Conservation (phyloP, 2,888 invertebrate species). For the Dryocosmus kuriphilus region DNA sequence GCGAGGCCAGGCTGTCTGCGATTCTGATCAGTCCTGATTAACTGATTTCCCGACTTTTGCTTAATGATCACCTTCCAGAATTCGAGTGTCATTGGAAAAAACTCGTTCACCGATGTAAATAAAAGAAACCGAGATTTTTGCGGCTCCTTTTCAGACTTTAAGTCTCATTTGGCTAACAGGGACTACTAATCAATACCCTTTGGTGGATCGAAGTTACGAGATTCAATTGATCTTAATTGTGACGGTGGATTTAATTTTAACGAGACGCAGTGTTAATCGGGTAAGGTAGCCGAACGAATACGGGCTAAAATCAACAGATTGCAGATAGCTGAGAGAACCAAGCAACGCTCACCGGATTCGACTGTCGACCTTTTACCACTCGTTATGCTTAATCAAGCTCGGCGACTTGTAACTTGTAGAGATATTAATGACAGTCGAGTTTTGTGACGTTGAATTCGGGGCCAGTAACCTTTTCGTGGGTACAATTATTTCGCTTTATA, state of each 20-base stretch:
- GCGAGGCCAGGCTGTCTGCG: slow-evolving; percentile 10
- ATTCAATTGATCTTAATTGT: slow-evolving; percentile 29
- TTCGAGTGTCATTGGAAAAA: slow-evolving; percentile 29
- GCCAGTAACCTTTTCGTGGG: background rate
- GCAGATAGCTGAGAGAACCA: background rate
- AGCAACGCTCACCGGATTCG: background rate
- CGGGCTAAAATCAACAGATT: background rate
- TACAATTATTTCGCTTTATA: background rate
- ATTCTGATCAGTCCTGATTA: background rate
- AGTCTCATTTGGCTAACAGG: slow-evolving; percentile 1
- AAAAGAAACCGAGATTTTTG: slow-evolving; percentile 23
- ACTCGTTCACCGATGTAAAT: slow-evolving; percentile 7
- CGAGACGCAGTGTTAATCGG: slow-evolving; percentile 7
- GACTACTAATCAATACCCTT: slow-evolving; percentile 16
- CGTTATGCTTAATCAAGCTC: background rate
- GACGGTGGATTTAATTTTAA: slow-evolving; percentile 2
- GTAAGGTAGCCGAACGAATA: background rate
- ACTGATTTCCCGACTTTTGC: background rate
- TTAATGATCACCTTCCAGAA: slow-evolving; percentile 34
- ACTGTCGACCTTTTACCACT: background rate
- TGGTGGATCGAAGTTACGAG: slow-evolving; percentile 21
- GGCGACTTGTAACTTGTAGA: background rate
- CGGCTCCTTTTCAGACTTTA: slow-evolving; percentile 26
- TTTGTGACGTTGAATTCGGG: background rate
- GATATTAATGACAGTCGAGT: background rate